phyloP scores from a whole-genome alignment of 2,888 invertebrate genomes.

The Spilarctia lutea region DNA sequence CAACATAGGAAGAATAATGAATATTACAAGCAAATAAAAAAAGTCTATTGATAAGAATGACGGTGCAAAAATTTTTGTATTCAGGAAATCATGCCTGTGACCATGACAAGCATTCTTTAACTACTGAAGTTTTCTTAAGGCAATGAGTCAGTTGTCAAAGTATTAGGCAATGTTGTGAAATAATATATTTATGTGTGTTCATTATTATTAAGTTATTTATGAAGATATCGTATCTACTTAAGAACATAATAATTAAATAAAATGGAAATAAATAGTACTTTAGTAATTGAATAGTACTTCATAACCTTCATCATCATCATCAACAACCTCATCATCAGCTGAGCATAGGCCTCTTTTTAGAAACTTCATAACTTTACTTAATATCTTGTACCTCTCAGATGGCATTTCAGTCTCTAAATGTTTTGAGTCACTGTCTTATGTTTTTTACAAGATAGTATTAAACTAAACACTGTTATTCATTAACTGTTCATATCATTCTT shows the following conservation, averaged over 20 bases:
- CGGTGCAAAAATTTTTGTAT: conserved; percentile 18
- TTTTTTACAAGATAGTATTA: no score
- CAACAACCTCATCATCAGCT: no score
- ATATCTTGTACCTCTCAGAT: no score
- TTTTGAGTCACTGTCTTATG: no score
- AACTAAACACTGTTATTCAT: no score
- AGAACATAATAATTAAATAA: neutral
- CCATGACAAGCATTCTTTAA: conserved; percentile 33
- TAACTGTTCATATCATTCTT: no score
- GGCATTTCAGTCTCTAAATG: neutral
- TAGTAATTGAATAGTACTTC: neutral
- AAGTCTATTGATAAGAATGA: conserved; percentile 27
- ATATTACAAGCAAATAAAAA: neutral
- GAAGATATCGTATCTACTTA: neutral
- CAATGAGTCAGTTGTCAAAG: neutral
- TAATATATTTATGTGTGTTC: neutral
- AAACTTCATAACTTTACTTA: no score
- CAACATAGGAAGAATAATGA: neutral
- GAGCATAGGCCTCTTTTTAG: no score
- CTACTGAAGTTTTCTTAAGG: conserved; percentile 8
- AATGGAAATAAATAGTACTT: neutral
- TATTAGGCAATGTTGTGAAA: neutral
- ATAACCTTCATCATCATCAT: no score
- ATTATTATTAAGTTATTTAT: neutral
- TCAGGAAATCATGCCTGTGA: conserved; percentile 14